These are phyloP conservation scores for Lacerta agilis DNA, from an alignment of 2,797 vertebrate genomes.

Conservation along the genomic window DNA sequence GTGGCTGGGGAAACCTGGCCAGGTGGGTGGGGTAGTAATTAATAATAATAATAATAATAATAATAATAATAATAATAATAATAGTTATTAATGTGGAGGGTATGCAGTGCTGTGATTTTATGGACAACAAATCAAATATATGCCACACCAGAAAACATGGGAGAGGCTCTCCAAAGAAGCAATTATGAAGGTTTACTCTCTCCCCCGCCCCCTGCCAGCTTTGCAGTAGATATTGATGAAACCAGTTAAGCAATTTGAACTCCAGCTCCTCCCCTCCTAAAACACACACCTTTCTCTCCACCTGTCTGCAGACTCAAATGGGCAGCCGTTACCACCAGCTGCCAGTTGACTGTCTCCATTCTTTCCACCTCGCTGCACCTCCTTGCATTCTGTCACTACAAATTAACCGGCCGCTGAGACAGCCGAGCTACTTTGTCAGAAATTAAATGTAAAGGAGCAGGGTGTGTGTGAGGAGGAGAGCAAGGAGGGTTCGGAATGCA, in stretches of 20 bases:
- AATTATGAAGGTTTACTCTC: neutral
- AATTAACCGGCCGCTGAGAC: constrained; percentile 41
- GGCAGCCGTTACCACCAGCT: constrained; percentile 33
- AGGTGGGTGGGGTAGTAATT: too few species aligned
- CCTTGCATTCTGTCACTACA: constrained; percentile 32
- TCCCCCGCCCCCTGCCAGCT: neutral
- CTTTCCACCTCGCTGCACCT: constrained; percentile 1
- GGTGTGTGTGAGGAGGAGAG: neutral
- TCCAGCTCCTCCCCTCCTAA: neutral
- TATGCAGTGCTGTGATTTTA: too few species aligned
- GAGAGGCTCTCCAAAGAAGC: neutral
- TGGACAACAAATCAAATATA: neutral
- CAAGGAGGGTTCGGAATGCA: neutral
- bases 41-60: too few species aligned
- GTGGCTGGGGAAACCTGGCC: too few species aligned
- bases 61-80: too few species aligned
- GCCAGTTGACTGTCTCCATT: constrained; percentile 26
- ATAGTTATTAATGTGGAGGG: too few species aligned
- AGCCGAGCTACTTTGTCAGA: constrained; percentile 33
- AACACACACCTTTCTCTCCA: neutral
- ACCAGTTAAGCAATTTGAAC: constrained; percentile 1
- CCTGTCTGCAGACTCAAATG: neutral
- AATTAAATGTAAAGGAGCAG: neutral
- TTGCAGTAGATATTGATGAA: neutral
- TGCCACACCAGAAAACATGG: neutral